Conservation (phyloP, 2,888 invertebrate genomes). For the Elegia similella region DNA sequence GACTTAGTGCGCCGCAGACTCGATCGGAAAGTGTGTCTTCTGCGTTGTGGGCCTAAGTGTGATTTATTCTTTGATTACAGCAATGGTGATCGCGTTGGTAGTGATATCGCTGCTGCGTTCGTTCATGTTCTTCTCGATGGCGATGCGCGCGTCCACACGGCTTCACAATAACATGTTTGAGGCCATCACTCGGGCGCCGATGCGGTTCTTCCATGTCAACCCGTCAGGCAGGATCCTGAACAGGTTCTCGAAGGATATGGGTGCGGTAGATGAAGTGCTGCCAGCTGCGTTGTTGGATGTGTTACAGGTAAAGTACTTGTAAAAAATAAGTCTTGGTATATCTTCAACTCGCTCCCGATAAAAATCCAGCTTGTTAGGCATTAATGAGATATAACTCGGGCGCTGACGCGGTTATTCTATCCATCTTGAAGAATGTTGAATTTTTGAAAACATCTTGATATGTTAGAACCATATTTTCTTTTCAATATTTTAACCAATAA, state of each 20-base stretch:
- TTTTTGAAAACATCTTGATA: too few relatives aligned
- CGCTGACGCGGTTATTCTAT: too few relatives aligned
- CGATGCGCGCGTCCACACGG: slow-evolving; percentile 87
- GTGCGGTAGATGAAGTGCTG: slow-evolving; percentile 84
- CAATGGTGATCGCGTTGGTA: slow-evolving; percentile 74
- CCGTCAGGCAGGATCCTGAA: slow-evolving; percentile 92
- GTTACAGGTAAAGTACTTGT: slow-evolving; percentile 58
- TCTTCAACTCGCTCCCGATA: too few relatives aligned
- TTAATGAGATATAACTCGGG: too few relatives aligned
- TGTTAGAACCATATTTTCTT: too few relatives aligned
- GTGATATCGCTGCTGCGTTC: slow-evolving; percentile 74
- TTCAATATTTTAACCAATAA: too few relatives aligned
- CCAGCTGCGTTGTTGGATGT: slow-evolving; percentile 84
- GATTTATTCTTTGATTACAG: slow-evolving; percentile 36
- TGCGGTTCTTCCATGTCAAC: slow-evolving; percentile 94
- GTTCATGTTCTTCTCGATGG: slow-evolving; percentile 83
- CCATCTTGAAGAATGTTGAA: too few relatives aligned
- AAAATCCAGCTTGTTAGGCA: too few relatives aligned
- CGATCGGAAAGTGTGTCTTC: too few relatives aligned
- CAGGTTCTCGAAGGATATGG: slow-evolving; percentile 95
- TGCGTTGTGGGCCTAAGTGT: not conserved
- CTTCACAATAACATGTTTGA: slow-evolving; percentile 93
- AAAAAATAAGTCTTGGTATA: not conserved
- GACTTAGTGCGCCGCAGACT: too few relatives aligned
- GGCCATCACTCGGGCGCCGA: slow-evolving; percentile 89